These are phyloP conservation scores for Stichodactyla mertensii DNA, from an alignment of 64 coral and sea anemone species.

Conservation along the genomic window DNA sequence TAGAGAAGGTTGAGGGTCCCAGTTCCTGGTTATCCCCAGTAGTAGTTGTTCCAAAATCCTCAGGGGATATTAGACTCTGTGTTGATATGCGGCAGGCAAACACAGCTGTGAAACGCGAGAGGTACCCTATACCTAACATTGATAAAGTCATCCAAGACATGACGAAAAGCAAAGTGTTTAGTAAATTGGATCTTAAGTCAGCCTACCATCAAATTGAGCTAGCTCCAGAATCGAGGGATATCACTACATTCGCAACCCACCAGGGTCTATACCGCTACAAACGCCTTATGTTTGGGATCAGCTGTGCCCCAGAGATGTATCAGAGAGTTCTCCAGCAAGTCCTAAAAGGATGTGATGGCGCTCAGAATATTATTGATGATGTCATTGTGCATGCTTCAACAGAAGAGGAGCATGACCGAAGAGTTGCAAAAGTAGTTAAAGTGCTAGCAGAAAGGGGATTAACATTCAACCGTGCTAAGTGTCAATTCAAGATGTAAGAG, in stretches of 20 bases:
- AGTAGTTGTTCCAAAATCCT: too few relatives aligned
- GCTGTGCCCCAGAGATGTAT: background rate
- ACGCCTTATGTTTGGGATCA: constrained; percentile 8
- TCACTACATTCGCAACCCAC: too few relatives aligned
- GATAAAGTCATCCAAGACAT: too few relatives aligned
- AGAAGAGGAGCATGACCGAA: constrained; percentile 37
- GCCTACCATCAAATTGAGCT: too few relatives aligned
- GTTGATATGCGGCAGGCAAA: too few relatives aligned
- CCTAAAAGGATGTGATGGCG: constrained; percentile 36
- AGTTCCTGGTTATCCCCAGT: constrained; percentile 17
- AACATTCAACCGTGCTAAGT: constrained; percentile 14
- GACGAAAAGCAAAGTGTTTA: too few relatives aligned
- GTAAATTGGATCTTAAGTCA: too few relatives aligned
- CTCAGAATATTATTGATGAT: constrained; percentile 11
- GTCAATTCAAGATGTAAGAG: background rate
- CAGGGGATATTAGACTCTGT: too few relatives aligned
- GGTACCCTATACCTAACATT: too few relatives aligned
- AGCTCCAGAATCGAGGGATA: too few relatives aligned
- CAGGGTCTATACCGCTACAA: background rate
- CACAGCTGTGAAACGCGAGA: too few relatives aligned
- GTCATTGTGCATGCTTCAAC: constrained; percentile 15
- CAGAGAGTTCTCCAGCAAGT: background rate
- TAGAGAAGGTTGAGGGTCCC: constrained; percentile 14
- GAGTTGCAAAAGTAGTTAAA: constrained; percentile 35
- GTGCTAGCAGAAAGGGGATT: constrained; percentile 18